Evolutionary conservation across 2,113 vertebrate species (phyloP).

Genomic region (Cynopterus brachyotis): DNA sequence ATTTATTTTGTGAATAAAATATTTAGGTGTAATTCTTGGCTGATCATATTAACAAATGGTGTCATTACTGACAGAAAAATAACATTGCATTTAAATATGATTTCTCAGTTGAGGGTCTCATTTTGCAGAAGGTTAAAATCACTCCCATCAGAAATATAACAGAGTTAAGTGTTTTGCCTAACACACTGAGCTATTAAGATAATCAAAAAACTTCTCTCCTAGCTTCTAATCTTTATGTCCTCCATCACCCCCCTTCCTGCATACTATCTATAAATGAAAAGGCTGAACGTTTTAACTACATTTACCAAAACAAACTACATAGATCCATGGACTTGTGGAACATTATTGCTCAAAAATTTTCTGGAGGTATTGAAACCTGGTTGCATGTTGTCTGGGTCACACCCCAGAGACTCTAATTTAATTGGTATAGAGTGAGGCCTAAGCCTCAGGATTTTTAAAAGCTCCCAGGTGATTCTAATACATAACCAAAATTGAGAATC

Average conservation of each 20-base stretch:
- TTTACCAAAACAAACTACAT: background rate
- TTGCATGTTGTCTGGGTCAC: slow-evolving; percentile 44
- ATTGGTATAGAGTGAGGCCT: slow-evolving; percentile 47
- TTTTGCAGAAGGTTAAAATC: slow-evolving; percentile 44
- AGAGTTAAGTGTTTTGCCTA: slow-evolving; percentile 48
- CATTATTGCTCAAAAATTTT: slow-evolving; percentile 56
- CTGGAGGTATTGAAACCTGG: slow-evolving; percentile 42
- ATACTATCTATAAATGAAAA: background rate
- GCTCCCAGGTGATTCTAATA: slow-evolving; percentile 59
- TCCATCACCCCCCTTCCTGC: background rate
- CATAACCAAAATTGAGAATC: slow-evolving; percentile 45
- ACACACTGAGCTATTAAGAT: slow-evolving; percentile 19
- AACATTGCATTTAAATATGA: slow-evolving; percentile 40
- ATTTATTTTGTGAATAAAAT: slow-evolving; percentile 47
- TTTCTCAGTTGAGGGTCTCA: background rate
- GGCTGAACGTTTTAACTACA: background rate
- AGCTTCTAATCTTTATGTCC: background rate
- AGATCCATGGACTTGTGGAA: background rate
- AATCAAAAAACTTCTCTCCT: background rate
- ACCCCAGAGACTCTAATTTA: slow-evolving; percentile 67
- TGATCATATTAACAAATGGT: slow-evolving; percentile 38
- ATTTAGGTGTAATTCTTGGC: slow-evolving; percentile 43
- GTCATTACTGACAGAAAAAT: slow-evolving; percentile 7
- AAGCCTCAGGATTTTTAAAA: slow-evolving; percentile 44
- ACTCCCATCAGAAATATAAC: slow-evolving; percentile 33